phyloP scores from a whole-genome alignment of 2,797 vertebrate genomes.

The Pagetopsis macropterus region DNA sequence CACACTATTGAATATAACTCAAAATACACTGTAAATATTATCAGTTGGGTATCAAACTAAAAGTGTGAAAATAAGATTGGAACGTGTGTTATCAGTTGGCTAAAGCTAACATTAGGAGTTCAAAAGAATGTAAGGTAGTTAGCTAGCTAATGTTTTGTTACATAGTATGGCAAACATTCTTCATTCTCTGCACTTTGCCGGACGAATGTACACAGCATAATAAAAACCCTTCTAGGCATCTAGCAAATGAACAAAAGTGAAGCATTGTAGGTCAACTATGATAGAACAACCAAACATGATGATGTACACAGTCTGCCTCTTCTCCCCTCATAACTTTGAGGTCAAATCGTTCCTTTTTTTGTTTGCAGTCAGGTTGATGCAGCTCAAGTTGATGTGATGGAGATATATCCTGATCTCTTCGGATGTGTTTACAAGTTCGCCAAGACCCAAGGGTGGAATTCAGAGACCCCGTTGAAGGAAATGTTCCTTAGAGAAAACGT shows the following conservation, averaged over 20 bases:
- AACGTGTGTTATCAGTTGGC: slow-evolving; percentile 17
- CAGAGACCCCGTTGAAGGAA: slow-evolving; percentile 38
- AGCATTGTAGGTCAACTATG: no score
- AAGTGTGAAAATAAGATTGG: slow-evolving; percentile 56
- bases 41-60: slow-evolving; percentile 74
- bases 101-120: neutral
- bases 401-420: slow-evolving; percentile 69
- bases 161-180: no score
- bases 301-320: no score
- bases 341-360: neutral
- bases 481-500: slow-evolving; percentile 25
- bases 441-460: slow-evolving; percentile 58
- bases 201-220: no score
- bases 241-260: no score
- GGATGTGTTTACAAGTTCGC: slow-evolving; percentile 59
- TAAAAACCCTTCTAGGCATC: no score
- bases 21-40: slow-evolving; percentile 64
- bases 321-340: no score
- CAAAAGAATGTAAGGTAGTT: no score
- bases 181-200: no score
- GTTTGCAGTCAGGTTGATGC: slow-evolving; percentile 46
- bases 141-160: no score
- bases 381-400: slow-evolving; percentile 34
- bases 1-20: no score
- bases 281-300: no score